Evolutionary conservation across 2,113 vertebrate genomes (phyloP), one percentile per base, ranked within the genome.

Genomic region (Solea solea): DNA sequence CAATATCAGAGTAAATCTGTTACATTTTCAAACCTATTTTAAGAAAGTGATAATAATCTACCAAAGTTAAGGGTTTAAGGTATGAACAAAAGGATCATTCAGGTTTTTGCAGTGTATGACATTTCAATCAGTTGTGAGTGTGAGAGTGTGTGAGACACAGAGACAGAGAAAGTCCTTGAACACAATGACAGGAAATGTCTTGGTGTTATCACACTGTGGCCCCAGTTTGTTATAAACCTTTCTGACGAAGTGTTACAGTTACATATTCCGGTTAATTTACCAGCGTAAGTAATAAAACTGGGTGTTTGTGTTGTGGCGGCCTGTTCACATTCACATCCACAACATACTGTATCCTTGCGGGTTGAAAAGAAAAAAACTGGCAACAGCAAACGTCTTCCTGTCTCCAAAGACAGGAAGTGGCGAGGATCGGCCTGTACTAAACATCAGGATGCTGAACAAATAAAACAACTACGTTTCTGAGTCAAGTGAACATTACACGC

Each of bases 111-210:
- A 34, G 34, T 34, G 34, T 54, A 76, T 71, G 75, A 86, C 80
- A 62, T 61, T 25, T 25, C 61, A 59, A 79, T 74, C 72, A 82
- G 72, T 67, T 72, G 70, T 39, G 64, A 58, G 64, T 55, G 63
- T 53, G 16, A 51, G 55, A 12, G 45, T 48, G 45, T 48, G 45
- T 13, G 45, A 5, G 34, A 34, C 60, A 63, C 27, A 51, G n/a
- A 64, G 51, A 79, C 74, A 64, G 80, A 77, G 80, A 89, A 84
- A 88, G 74, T 81, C 55, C 70, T 74, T 12, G 39, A 74, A 81
- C 1, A 88, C 88, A 90, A 90, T 85, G 21, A 78, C 79, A 88
- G 90, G 90, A 91, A 90, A 74, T 83, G 75, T 85, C 77, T 61
- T 15, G 76, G 56, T 80, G 70, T 67, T 56, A 77, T 77, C 71